These are phyloP conservation scores for Rhadina sibilatrix DNA, from an alignment of 2,113 vertebrate genomes.

Conservation along the genomic window DNA sequence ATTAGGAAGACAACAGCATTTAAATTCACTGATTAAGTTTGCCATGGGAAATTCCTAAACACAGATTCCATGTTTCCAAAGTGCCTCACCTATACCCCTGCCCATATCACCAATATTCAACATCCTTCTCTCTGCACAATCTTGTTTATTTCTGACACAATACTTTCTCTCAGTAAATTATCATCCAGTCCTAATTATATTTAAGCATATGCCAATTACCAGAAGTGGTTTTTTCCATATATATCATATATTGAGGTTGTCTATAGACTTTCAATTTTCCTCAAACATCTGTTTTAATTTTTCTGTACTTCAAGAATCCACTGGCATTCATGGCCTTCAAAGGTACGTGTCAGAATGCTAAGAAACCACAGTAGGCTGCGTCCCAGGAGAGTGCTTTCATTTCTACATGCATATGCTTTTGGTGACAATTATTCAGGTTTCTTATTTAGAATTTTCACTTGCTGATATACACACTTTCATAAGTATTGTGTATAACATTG, in stretches of 20 bases:
- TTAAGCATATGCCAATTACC: not conserved
- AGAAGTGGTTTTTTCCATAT: not conserved
- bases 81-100: not conserved
- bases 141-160: not conserved
- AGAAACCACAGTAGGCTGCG: not conserved
- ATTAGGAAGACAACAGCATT: not conserved
- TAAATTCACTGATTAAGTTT: not conserved
- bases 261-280: not conserved
- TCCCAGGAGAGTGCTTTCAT: not conserved
- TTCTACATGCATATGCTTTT: not conserved
- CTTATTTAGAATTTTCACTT: conserved; percentile 25
- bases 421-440: not conserved
- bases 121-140: not conserved
- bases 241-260: not conserved
- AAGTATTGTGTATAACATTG: not conserved
- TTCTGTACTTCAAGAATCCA: not conserved
- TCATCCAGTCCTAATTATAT: not conserved
- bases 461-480: not conserved
- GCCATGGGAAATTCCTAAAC: not conserved
- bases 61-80: not conserved
- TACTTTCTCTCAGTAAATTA: not conserved
- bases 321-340: not conserved
- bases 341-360: not conserved
- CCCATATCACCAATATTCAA: not conserved
- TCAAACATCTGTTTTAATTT: not conserved